These are phyloP conservation scores for Drosophila ochracea DNA, from an alignment of 2,888 invertebrate species.

Conservation along the genomic window DNA sequence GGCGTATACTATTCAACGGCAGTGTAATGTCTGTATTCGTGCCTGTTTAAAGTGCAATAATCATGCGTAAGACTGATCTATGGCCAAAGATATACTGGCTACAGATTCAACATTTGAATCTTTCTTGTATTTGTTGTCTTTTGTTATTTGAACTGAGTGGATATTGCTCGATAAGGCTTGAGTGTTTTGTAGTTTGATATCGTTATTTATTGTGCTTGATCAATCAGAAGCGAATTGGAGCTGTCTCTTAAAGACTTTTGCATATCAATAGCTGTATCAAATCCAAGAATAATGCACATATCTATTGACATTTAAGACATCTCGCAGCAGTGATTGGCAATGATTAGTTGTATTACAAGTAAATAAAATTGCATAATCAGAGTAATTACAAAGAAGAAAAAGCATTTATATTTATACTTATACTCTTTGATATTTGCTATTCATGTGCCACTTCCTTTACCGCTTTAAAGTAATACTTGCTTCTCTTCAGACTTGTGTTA, in stretches of 20 bases:
- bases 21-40: slow-evolving; percentile 77
- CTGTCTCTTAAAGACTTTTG: slow-evolving; percentile 8
- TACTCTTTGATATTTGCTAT: background rate
- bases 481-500: background rate
- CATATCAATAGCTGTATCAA: slow-evolving; percentile 17
- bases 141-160: slow-evolving; percentile 30
- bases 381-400: background rate
- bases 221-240: slow-evolving; percentile 53
- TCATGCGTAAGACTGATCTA: slow-evolving; percentile 73
- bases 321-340: background rate
- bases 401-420: background rate
- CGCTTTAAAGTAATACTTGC: background rate
- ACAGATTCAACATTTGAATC: slow-evolving; percentile 37
- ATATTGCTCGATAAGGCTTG: slow-evolving; percentile 38
- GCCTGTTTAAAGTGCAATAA: slow-evolving; percentile 77
- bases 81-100: slow-evolving; percentile 38
- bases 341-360: background rate
- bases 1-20: slow-evolving; percentile 71
- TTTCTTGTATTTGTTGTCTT: slow-evolving; percentile 5
- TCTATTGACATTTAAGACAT: background rate
- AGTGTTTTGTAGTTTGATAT: slow-evolving; percentile 49
- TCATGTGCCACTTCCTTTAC: background rate
- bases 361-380: background rate
- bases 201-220: slow-evolving; percentile 53
- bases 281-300: background rate